Percentiles rank a stretch among this genome's conserved stretches.
These are phyloP conservation scores for Drosophila mimetica DNA, from an alignment of 2,888 invertebrate genomes.

Conservation along the genomic window DNA sequence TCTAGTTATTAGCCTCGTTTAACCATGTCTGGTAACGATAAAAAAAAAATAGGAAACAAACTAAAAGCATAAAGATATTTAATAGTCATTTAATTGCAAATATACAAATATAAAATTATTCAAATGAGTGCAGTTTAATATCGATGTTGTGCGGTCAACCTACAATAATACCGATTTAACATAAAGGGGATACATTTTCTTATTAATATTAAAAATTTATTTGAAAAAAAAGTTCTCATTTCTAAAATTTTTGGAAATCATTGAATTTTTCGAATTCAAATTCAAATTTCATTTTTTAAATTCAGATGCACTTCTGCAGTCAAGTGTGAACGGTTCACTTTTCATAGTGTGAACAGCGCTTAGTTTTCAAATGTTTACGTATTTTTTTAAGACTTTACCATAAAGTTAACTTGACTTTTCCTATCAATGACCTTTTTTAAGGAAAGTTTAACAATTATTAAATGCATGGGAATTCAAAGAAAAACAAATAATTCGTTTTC, in stretches of 20 bases:
- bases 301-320: too few relatives aligned
- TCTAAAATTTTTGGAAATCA: too few relatives aligned
- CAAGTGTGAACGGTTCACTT: neutral
- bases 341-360: neutral
- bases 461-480: neutral
- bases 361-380: neutral
- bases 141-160: neutral
- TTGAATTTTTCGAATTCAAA: too few relatives aligned
- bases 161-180: too few relatives aligned
- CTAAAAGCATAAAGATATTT: slow-evolving; percentile 55
- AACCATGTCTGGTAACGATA: slow-evolving; percentile 59
- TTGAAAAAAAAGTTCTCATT: too few relatives aligned
- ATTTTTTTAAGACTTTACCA: neutral
- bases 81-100: slow-evolving; percentile 51
- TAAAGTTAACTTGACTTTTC: neutral
- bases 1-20: slow-evolving; percentile 67
- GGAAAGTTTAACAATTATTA: neutral
- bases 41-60: slow-evolving; percentile 46
- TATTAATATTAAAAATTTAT: neutral
- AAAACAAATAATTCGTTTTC: neutral
- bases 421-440: too few relatives aligned
- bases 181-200: too few relatives aligned
- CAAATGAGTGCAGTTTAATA: neutral
- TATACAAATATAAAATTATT: slow-evolving; percentile 43
- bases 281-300: too few relatives aligned